These are phyloP conservation scores for Alviniconcha marisindica DNA, from an alignment of 1,140 invertebrate species.

Conservation along the genomic window DNA sequence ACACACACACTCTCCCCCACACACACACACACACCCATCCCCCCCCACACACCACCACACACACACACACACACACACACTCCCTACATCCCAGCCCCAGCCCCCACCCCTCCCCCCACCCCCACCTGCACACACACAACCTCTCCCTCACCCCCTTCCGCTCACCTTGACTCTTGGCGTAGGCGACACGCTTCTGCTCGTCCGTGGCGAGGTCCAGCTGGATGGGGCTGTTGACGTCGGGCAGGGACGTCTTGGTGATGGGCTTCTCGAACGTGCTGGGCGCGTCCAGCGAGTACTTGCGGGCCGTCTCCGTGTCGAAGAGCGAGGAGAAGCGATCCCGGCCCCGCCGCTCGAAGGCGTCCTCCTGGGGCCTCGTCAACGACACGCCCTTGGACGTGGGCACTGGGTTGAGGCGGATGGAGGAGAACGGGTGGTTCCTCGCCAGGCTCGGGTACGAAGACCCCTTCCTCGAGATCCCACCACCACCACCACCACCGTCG, in stretches of 20 bases:
- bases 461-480: not conserved
- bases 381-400: not conserved
- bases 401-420: not conserved
- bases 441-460: not conserved
- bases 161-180: not conserved
- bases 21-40: no score
- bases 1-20: no score
- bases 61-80: not conserved
- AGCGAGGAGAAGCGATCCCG: not conserved
- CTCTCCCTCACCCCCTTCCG: not conserved
- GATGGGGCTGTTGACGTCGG: conserved; percentile 22
- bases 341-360: not conserved
- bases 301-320: not conserved
- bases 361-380: not conserved
- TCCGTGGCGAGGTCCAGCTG: not conserved
- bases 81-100: not conserved
- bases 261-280: conserved; percentile 31
- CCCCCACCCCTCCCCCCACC: not conserved
- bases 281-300: conserved; percentile 15
- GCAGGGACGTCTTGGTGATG: conserved; percentile 22
- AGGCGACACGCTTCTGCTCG: not conserved
- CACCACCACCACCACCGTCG: not conserved
- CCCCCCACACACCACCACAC: not conserved
- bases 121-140: not conserved
- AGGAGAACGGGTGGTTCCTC: not conserved